phyloP scores from a whole-genome alignment of 2,113 vertebrate genomes.

The Centrocercus urophasianus region DNA sequence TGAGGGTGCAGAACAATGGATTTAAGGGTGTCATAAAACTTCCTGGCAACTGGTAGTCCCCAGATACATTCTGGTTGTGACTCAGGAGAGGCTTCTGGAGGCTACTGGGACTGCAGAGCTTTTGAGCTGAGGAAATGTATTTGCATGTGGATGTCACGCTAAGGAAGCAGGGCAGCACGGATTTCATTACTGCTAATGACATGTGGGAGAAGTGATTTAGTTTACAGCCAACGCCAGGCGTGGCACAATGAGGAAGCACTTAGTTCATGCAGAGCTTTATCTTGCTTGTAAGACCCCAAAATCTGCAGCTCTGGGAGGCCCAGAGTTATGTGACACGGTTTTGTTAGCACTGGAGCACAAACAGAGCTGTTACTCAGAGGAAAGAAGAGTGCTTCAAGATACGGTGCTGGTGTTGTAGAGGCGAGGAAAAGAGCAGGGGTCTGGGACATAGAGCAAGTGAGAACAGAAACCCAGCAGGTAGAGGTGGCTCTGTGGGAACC shows the following conservation, averaged over 20 bases:
- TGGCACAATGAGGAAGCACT: slow-evolving; percentile 37
- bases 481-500: not conserved
- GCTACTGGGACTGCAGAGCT: not conserved
- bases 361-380: not conserved
- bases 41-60: not conserved
- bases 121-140: slow-evolving; percentile 25
- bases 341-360: not conserved
- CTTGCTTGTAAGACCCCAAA: not conserved
- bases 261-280: not conserved
- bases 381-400: not conserved
- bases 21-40: slow-evolving; percentile 38
- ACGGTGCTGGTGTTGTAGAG: not conserved
- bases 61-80: slow-evolving; percentile 42
- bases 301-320: not conserved
- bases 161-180: slow-evolving; percentile 26
- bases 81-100: not conserved
- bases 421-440: not conserved
- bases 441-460: not conserved
- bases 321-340: not conserved
- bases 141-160: slow-evolving; percentile 60
- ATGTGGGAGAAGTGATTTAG: slow-evolving; percentile 55
- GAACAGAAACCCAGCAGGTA: not conserved
- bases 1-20: not conserved
- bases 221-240: slow-evolving; percentile 26
- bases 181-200: slow-evolving; percentile 60